Evolutionary conservation across 2,888 invertebrate genomes (phyloP), one percentile per base, ranked within the genome.

Genomic region (Tuberolachnus salignus): DNA sequence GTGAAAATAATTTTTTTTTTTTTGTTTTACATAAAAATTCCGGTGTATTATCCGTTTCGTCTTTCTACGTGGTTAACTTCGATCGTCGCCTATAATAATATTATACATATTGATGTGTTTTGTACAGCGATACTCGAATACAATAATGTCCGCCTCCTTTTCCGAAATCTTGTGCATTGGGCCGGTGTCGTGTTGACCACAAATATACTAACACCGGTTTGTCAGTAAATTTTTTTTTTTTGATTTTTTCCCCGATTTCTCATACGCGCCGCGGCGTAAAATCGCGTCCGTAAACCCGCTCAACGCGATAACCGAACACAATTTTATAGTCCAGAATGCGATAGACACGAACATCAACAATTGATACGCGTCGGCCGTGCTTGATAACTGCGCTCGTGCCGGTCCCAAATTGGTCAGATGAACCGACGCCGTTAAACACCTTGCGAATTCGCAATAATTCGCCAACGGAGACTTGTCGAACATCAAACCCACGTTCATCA

Each of bases 401-500:
- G 63, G 67, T 42, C 51, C 73, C n/a, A 59, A 80, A 46, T 53
- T 61, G 11, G 34, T 74, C 1, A 80, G 57, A 46, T 73, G 53
- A 49, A 75, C 14, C 19, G 61, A 75, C 11, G 91, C 86, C 0
- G 89, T 84, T n/a, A 89, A 87, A 83, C 92, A 92, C 13, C 92
- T 88, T 1, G 88, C 81, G 1, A 91, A 87, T 85, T 93, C 93
- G 51, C 91, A 86, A 1, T 89, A 83, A 10, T 89, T 87, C 0
- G 91, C 91, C 82, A 89, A 87, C 10, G 88, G 87, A 59, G 89
- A 88, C 83, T 90, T 89, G 83, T 92, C 92, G 83, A 92, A 90
- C 11, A 92, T 84, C 87, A 92, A 88, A 0, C 92, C 92, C 70
- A 92, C 91, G 34, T 90, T 87, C 0, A 90, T 90, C 16, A 92